Evolutionary conservation across 2,797 vertebrate species (phyloP).

Genomic region (Ptychobarbus kaznakovi): DNA sequence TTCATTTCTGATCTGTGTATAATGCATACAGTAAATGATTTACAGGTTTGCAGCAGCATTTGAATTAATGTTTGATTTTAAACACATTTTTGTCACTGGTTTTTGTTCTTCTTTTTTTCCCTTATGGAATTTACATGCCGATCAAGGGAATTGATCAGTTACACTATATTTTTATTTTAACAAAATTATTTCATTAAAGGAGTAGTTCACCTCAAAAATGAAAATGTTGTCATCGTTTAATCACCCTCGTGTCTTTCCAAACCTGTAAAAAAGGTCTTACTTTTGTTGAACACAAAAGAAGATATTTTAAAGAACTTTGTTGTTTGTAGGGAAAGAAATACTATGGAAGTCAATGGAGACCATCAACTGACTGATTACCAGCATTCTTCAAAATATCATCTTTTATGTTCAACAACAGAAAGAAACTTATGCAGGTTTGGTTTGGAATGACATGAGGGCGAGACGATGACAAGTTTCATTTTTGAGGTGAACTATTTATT

Average conservation of each 20-base stretch:
- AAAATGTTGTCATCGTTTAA: background rate
- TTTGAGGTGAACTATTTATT: too few species aligned
- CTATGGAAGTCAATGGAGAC: background rate
- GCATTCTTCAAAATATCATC: background rate
- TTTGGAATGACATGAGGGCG: too few species aligned
- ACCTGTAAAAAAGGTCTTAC: too few species aligned
- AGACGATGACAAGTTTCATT: too few species aligned
- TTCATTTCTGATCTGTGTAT: background rate
- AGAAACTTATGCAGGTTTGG: too few species aligned
- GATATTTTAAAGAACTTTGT: too few species aligned
- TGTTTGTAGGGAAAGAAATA: too few species aligned
- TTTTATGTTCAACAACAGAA: too few species aligned
- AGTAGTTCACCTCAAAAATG: background rate
- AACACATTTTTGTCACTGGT: background rate
- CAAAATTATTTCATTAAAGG: background rate
- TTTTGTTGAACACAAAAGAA: too few species aligned
- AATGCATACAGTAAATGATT: background rate
- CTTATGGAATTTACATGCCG: background rate
- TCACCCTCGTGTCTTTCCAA: background rate
- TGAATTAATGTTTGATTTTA: background rate
- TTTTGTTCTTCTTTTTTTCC: too few species aligned
- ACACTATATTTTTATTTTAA: background rate
- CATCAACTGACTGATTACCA: background rate
- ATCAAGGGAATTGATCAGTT: background rate
- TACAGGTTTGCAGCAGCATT: too few species aligned